Percentiles rank a stretch among this genome's conserved stretches.
Conservation (phyloP, 2,113 vertebrate species). For the Alouatta palliata region DNA sequence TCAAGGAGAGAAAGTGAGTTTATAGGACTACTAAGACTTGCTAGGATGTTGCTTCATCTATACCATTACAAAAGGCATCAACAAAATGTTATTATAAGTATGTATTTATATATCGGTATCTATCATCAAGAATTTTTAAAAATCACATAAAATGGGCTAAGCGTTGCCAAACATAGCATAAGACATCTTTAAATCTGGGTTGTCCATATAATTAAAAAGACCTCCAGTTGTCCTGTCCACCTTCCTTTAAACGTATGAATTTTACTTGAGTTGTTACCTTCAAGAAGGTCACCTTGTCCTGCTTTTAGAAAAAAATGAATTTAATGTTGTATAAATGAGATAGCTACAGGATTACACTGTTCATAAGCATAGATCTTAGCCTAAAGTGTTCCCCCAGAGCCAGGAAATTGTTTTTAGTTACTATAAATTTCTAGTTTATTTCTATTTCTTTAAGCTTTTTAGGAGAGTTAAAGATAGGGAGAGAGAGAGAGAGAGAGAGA, state of each 20-base stretch:
- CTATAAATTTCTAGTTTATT: not conserved
- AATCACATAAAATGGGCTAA: slow-evolving; percentile 16
- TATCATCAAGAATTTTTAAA: not conserved
- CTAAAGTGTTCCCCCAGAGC: not conserved
- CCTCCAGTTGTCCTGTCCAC: slow-evolving; percentile 48
- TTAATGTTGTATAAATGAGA: slow-evolving; percentile 43
- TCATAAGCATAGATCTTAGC: slow-evolving; percentile 27
- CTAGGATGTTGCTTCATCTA: slow-evolving; percentile 53
- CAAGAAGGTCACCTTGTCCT: slow-evolving; percentile 6
- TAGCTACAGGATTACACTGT: not conserved
- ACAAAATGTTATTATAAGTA: slow-evolving; percentile 50
- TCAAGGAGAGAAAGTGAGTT: slow-evolving; percentile 22
- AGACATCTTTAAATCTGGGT: slow-evolving; percentile 36
- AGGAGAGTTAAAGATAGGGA: not conserved
- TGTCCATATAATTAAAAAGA: slow-evolving; percentile 1
- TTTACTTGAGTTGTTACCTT: slow-evolving; percentile 54
- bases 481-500: not conserved
- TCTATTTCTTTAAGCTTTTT: not conserved
- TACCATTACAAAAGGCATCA: slow-evolving; percentile 59
- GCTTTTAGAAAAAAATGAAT: slow-evolving; percentile 68
- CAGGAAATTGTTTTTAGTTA: not conserved
- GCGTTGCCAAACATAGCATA: not conserved
- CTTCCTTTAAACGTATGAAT: slow-evolving; percentile 51
- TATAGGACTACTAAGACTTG: slow-evolving; percentile 31
- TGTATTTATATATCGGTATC: not conserved